phyloP scores from a whole-genome alignment of 1,140 invertebrate genomes.

The Zeugodacus cucurbitae region DNA sequence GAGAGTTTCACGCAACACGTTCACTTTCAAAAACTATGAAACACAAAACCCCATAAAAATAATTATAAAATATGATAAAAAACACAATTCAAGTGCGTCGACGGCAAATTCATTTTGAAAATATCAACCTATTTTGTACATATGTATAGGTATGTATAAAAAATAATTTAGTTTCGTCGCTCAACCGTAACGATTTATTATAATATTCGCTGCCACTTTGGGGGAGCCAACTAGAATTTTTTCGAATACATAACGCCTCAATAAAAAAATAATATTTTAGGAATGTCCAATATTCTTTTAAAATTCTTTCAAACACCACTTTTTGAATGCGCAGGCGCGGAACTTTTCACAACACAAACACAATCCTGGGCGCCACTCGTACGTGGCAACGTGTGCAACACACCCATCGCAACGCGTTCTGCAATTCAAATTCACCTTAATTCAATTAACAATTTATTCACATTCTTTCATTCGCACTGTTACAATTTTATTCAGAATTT shows the following conservation, averaged over 20 bases:
- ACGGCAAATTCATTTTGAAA: not conserved
- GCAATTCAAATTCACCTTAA: constrained; percentile 15
- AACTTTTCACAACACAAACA: not conserved
- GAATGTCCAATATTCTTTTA: too few relatives aligned
- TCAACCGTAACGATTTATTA: not conserved
- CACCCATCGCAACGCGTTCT: not conserved
- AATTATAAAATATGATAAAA: not conserved
- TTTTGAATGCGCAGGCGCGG: not conserved
- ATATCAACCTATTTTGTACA: not conserved
- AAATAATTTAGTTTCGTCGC: not conserved
- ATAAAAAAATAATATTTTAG: too few relatives aligned
- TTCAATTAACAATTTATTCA: not conserved
- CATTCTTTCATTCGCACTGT: not conserved
- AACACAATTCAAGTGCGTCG: not conserved
- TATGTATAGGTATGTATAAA: not conserved
- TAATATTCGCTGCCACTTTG: not conserved
- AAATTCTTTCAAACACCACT: not conserved
- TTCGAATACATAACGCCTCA: too few relatives aligned
- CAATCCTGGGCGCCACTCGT: not conserved
- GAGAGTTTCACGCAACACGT: not conserved
- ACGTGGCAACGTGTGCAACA: not conserved
- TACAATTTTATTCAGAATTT: not conserved
- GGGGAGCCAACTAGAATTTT: too few relatives aligned
- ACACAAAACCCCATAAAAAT: not conserved
- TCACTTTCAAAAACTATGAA: not conserved